Evolutionary conservation across 1,140 invertebrate genomes (phyloP).

Genomic region (Diachasmimorpha longicaudata): DNA sequence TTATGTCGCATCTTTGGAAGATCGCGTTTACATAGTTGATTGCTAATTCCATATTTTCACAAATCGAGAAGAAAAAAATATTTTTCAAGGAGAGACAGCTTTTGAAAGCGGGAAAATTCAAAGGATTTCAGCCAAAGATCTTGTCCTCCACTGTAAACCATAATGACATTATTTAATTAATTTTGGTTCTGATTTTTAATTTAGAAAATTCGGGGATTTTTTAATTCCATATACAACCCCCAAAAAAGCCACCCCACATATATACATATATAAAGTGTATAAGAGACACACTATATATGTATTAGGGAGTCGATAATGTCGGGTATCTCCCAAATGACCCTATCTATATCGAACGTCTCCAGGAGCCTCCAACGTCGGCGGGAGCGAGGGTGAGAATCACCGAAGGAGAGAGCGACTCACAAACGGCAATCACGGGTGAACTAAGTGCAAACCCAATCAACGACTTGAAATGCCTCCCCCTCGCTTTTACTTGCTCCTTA

Average conservation of each 20-base stretch:
- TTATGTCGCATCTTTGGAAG: slow-evolving; percentile 37
- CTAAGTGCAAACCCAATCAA: slow-evolving; percentile 51
- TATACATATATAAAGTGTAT: too few relatives aligned
- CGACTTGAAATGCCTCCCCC: slow-evolving; percentile 3
- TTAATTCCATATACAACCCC: too few relatives aligned
- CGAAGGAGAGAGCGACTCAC: slow-evolving; percentile 39
- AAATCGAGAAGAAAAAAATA: background rate
- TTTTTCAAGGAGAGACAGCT: too few relatives aligned
- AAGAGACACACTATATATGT: too few relatives aligned
- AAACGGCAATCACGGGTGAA: slow-evolving; percentile 47
- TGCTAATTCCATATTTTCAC: slow-evolving; percentile 27
- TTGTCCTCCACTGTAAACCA: too few relatives aligned
- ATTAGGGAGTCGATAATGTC: background rate
- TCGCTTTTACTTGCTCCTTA: slow-evolving; percentile 13
- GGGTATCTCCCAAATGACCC: background rate
- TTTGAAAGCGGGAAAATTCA: too few relatives aligned
- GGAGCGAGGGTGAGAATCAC: slow-evolving; percentile 15
- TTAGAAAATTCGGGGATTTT: too few relatives aligned
- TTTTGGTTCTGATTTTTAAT: too few relatives aligned
- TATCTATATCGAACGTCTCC: background rate
- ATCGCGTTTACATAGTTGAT: slow-evolving; percentile 51
- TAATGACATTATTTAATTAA: too few relatives aligned
- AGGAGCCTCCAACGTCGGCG: background rate
- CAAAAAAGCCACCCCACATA: too few relatives aligned
- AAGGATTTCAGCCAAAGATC: too few relatives aligned